Percentiles rank a stretch among this genome's conserved stretches.
phyloP scores from a whole-genome alignment of 2,888 invertebrate species.

The Patella ulyssiponensis region DNA sequence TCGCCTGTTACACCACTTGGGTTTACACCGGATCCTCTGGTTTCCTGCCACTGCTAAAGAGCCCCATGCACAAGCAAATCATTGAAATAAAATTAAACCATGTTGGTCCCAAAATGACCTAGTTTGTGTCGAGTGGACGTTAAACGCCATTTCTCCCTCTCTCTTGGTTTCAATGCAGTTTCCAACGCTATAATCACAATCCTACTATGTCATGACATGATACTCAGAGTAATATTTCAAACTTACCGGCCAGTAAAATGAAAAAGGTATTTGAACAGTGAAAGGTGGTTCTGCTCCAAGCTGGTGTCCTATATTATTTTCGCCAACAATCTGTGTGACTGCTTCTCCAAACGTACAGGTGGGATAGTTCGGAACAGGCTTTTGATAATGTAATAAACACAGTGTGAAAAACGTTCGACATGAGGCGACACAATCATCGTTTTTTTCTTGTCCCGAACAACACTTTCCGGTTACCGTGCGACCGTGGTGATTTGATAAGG shows the following conservation, averaged over 20 bases:
- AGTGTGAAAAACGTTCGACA: slow-evolving; percentile 74
- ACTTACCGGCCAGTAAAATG: slow-evolving; percentile 60
- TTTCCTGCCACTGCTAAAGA: no score
- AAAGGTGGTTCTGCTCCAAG: slow-evolving; percentile 25
- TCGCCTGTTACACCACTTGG: no score
- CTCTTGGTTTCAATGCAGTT: no score
- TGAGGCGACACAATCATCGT: slow-evolving; percentile 42
- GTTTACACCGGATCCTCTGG: no score
- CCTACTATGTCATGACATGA: no score
- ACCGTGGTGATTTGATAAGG: slow-evolving; percentile 52
- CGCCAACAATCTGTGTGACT: slow-evolving; percentile 83
- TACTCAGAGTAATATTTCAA: no score
- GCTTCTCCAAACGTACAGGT: slow-evolving; percentile 95
- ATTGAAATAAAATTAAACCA: no score
- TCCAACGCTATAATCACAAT: no score
- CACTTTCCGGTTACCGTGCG: slow-evolving; percentile 49
- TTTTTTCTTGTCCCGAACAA: slow-evolving; percentile 42
- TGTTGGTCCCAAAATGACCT: no score
- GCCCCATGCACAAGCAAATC: no score
- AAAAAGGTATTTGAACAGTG: slow-evolving; percentile 44
- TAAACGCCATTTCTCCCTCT: no score
- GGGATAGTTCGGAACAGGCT: slow-evolving; percentile 81
- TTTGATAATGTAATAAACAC: slow-evolving; percentile 93
- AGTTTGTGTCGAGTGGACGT: no score
- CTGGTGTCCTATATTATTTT: slow-evolving; percentile 48